These are phyloP conservation scores for Aporophyla lueneburgensis DNA, from an alignment of 2,888 invertebrate genomes.

Conservation along the genomic window DNA sequence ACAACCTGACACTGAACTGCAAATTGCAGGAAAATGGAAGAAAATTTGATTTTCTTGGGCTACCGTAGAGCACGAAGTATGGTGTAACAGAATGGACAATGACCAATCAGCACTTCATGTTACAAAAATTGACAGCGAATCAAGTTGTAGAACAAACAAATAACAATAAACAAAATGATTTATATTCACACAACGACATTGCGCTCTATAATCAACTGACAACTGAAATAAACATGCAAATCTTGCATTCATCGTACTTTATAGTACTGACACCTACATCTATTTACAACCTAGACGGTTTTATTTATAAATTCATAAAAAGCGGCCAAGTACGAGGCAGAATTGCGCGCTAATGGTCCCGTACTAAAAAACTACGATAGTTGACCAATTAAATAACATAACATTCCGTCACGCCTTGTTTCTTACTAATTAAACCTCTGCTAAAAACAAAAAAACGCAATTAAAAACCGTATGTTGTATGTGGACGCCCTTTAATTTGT, in stretches of 20 bases:
- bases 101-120: background rate
- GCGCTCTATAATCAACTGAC: background rate
- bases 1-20: too few species aligned
- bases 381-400: background rate
- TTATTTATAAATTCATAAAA: constrained; percentile 7
- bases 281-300: background rate
- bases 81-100: background rate
- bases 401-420: too few species aligned
- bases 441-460: background rate
- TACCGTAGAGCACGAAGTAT: too few species aligned
- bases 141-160: constrained; percentile 9
- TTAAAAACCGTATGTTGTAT: background rate
- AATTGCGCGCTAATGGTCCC: background rate
- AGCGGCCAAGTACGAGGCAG: background rate
- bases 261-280: background rate
- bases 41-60: too few species aligned
- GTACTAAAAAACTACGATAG: background rate
- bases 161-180: constrained; percentile 29
- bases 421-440: too few species aligned
- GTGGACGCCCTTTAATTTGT: too few species aligned
- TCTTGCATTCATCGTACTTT: constrained; percentile 1
- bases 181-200: constrained; percentile 4
- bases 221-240: constrained; percentile 18
- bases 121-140: background rate
- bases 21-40: too few species aligned